Base-by-base conservation (phyloP, 2,113 vertebrate species). In the Neopipo cinnamomea region DNA sequence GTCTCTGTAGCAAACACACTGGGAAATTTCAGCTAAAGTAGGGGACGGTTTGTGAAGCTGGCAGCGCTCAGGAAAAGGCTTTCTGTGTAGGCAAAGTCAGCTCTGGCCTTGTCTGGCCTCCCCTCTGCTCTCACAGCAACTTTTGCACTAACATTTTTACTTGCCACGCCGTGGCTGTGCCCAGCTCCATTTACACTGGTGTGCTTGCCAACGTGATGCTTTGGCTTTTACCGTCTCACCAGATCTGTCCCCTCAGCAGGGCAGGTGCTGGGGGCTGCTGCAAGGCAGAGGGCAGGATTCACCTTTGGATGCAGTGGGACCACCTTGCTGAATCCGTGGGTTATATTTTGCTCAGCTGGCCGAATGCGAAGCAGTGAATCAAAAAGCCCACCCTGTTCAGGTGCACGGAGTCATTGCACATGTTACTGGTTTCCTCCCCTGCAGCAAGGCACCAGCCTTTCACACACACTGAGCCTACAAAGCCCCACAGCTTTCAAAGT, bases 341-440 rank as follows among this genome's bases (percentile, higher is more conserved):
- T 53, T 63, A 3, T 22, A 35, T 84, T 80, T 56, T 31, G 33
- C 66, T 65, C 20, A 52, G 17, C 10, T 73, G 49, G 55, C 49
- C 15, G 12, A 13, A 44, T 56, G 39, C 1, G 1, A 86, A 94
- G 77, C 47, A 74, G 22, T 21, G 77, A 75, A 25, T 86, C 8
- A 41, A 63, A 55, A 85, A 72, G 23, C 3, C 13, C 55, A 50
- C 44, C 31, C 68, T 44, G 33, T 35, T 50, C 16, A 31, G 46
- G 82, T 35, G 50, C 59, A 18, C 4, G 7, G 53, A 67, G 49
- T 28, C 2, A 0, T 22, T 78, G 39, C 12, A 0, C 2, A 33
- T 63, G 46, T 21, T 62, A 14, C 53, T 62, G 31, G 11, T 81
- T 39, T 49, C 37, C 53, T 55, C 42, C 62, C 39, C 18, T 62